Percentiles rank a stretch among this genome's conserved stretches.
phyloP scores from a whole-genome alignment of 1,140 invertebrate species.

The Diabrotica virgifera region DNA sequence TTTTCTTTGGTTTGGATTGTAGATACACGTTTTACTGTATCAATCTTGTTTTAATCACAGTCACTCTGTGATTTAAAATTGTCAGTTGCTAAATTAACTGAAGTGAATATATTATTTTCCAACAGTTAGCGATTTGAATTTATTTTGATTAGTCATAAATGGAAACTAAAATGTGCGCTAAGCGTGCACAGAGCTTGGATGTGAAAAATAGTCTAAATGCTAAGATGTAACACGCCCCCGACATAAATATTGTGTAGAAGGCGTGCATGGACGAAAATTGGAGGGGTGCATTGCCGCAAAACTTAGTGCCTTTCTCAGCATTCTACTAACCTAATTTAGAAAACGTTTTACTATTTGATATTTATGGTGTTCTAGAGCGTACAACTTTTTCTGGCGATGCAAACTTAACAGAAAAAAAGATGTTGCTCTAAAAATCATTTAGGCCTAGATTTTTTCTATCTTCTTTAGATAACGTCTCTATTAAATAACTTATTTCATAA shows the following conservation, averaged over 20 bases:
- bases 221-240: constrained; percentile 26
- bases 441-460: background rate
- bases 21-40: too few species aligned
- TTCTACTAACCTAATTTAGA: constrained; percentile 19
- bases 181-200: constrained; percentile 38
- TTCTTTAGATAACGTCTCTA: too few species aligned
- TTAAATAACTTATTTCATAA: too few species aligned
- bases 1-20: too few species aligned
- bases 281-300: constrained; percentile 44
- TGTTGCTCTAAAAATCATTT: background rate
- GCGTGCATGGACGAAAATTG: constrained; percentile 40
- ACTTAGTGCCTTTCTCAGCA: constrained; percentile 36
- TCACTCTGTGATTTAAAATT: too few species aligned
- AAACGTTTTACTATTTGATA: constrained; percentile 29
- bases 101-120: background rate
- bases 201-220: constrained; percentile 20
- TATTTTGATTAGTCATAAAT: constrained; percentile 30
- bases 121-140: background rate
- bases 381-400: constrained; percentile 26
- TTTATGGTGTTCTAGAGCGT: constrained; percentile 37
- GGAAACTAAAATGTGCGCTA: constrained; percentile 23
- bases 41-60: too few species aligned
- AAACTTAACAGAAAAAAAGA: background rate
- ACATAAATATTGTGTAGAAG: constrained; percentile 23
- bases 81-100: too few species aligned